phyloP scores from a whole-genome alignment of 1,140 invertebrate species.

The Heterodera carotae region DNA sequence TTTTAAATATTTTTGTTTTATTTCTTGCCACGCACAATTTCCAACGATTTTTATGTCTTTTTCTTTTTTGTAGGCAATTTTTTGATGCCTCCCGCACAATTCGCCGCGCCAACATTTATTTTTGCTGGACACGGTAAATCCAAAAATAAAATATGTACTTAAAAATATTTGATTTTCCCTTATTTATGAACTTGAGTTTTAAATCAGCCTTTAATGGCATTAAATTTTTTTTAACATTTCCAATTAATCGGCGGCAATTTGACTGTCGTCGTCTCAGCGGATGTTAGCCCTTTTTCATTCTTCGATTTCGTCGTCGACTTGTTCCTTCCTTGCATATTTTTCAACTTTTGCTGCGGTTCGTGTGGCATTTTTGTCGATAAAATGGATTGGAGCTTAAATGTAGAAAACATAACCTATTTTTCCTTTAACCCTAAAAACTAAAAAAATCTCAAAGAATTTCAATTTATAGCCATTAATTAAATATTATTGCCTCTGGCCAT shows the following conservation, averaged over 20 bases:
- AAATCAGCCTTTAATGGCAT: no score
- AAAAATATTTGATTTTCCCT: neutral
- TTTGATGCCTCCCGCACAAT: neutral
- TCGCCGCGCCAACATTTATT: neutral
- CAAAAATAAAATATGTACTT: neutral
- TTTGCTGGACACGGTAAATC: neutral
- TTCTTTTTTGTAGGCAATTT: neutral
- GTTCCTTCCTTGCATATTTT: neutral
- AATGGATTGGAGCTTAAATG: slow-evolving; percentile 1
- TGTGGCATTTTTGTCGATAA: neutral
- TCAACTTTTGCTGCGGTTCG: neutral
- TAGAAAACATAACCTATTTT: neutral
- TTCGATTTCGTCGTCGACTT: neutral
- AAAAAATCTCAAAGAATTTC: no score
- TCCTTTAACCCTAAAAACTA: no score
- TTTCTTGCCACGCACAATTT: neutral
- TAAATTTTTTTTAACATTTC: neutral
- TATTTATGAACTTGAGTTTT: no score
- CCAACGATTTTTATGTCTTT: neutral
- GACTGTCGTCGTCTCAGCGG: neutral
- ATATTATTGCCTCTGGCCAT: neutral
- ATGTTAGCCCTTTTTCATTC: neutral
- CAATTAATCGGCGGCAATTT: slow-evolving; percentile 5
- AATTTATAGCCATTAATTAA: neutral
- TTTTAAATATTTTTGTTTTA: no score